phyloP scores from a whole-genome alignment of 2,113 vertebrate species.

The Baryphthengus martii region DNA sequence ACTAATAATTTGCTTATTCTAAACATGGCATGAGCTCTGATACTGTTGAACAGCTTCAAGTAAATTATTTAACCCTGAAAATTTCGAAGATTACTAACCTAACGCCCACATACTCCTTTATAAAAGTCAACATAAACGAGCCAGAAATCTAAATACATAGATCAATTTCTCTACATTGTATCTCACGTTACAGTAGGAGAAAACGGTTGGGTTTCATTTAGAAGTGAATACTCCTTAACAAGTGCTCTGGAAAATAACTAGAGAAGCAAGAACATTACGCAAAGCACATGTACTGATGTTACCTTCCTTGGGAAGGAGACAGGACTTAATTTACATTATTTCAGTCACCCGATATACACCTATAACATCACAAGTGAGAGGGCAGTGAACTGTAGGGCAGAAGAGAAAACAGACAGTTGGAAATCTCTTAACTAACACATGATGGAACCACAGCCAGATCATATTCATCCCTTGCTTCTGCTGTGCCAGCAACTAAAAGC shows the following conservation, averaged over 20 bases:
- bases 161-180: neutral
- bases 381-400: neutral
- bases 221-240: neutral
- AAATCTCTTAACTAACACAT: neutral
- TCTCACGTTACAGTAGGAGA: neutral
- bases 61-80: neutral
- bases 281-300: neutral
- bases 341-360: neutral
- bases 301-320: neutral
- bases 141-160: neutral
- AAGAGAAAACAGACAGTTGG: neutral
- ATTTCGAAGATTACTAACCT: neutral
- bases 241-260: neutral
- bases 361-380: neutral
- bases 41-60: neutral
- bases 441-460: neutral
- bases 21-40: neutral
- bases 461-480: neutral
- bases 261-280: neutral
- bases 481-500: neutral
- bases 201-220: neutral
- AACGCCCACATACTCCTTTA: neutral
- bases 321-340: neutral
- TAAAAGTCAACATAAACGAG: neutral
- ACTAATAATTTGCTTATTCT: neutral